These are phyloP conservation scores for Nibea coibor DNA, from an alignment of 2,113 vertebrate genomes.

Conservation along the genomic window DNA sequence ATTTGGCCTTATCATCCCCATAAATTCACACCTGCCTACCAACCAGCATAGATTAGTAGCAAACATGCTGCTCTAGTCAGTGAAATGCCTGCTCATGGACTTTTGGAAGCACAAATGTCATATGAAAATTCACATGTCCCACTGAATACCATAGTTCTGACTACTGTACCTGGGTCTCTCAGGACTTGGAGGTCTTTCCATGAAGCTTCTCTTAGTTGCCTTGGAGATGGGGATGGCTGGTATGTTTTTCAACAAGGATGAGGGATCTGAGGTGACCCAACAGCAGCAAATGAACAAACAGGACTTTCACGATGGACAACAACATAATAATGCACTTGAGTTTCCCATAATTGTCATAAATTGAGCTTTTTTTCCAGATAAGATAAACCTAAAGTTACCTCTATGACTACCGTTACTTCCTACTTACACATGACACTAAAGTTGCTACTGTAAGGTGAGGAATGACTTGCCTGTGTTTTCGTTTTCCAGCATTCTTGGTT, in stretches of 20 bases:
- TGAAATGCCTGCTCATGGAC: neutral
- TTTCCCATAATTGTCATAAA: neutral
- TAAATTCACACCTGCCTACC: neutral
- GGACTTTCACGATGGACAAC: neutral
- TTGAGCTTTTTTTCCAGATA: neutral
- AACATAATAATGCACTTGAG: neutral
- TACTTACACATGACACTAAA: neutral
- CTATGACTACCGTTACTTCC: neutral
- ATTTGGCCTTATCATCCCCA: neutral
- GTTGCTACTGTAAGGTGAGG: neutral
- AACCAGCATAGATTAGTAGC: neutral
- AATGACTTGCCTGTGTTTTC: conserved; percentile 80
- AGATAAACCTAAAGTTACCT: neutral
- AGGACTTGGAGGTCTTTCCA: conserved; percentile 84
- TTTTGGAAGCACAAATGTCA: neutral
- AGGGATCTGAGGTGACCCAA: conserved; percentile 70
- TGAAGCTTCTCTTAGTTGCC: conserved; percentile 86
- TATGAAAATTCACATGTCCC: neutral
- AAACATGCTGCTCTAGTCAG: neutral
- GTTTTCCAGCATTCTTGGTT: conserved; percentile 85
- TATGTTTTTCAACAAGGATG: conserved; percentile 79
- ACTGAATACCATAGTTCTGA: neutral
- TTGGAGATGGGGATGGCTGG: conserved; percentile 86
- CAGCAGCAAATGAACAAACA: neutral
- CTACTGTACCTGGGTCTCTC: conserved; percentile 79